Base-by-base conservation (phyloP, 23 tunicate species). In the Botrylloides violaceus region DNA sequence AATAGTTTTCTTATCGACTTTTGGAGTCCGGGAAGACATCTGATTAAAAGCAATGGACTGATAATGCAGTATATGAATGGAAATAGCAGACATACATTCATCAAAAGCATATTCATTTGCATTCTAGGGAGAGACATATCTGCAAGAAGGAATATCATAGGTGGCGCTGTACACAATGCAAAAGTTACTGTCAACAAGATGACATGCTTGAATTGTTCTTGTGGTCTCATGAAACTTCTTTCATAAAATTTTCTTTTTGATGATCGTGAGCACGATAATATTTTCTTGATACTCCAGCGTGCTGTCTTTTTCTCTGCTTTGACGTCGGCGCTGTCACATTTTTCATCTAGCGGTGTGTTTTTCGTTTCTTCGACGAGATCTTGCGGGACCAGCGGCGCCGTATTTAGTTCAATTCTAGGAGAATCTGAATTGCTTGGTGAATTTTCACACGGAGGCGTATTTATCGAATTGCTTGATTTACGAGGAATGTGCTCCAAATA, bases 11-110 rank as follows among this genome's bases (percentile, higher is more conserved):
- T 72, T 4, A 87, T 71, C 18, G 95, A 87, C 19, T 73, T 62
- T 60, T 87, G 81, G 2, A 87, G 86, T 25, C 95, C 95, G 24
- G 95, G 95, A 34, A 87, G 87, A 65, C 95, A 87, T 29, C 71
- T 78, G 49, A 71, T 78, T 38, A 87, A 39, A 27, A 87, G 71
- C 39, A 87, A 65, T 7, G 95, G 95, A 28, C 95, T 80, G 23
- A 87, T 62, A 28, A 66, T 71, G 48, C 95, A 87, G 56, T 87
- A 87, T 1, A 81, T 72, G 63, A 74, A 87, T 4, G 95, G 95
- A 33, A 74, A 81, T 19, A 78, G 43, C 21, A 87, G 60, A 38
- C 87, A 87, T 20, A 77, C 36, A 66, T 87, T 87, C 58, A 87
- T 49, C 4, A 75, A 71, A 3, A 87, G 71, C 95, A 81, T 87